A percentile compares a stretch with the other conserved stretches of the same genome.
phyloP scores from a whole-genome alignment of 1,140 invertebrate genomes.

The Lordiphosa clarofinis region DNA sequence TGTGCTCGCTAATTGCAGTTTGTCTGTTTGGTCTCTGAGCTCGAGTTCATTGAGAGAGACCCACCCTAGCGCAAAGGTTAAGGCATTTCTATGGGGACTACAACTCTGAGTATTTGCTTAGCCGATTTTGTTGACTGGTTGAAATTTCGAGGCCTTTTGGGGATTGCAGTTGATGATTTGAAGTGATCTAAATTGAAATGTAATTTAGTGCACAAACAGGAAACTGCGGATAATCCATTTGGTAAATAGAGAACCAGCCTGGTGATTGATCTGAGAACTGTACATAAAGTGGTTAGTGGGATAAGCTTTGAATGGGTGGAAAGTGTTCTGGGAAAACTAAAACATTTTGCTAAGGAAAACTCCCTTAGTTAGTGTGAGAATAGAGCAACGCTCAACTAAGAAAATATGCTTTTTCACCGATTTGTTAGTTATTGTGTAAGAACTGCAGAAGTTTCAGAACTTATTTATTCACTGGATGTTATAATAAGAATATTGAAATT shows the following conservation, averaged over 20 bases:
- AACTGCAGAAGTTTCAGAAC: no score
- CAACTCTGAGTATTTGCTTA: conserved; percentile 39
- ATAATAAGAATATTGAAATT: no score
- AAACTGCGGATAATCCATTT: conserved; percentile 25
- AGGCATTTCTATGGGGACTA: conserved; percentile 10
- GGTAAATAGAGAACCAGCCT: conserved; percentile 23
- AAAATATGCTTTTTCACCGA: no score
- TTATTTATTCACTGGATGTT: no score
- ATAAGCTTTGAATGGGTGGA: no score
- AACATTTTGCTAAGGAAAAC: no score
- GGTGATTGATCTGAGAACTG: neutral
- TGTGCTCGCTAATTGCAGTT: conserved; percentile 58
- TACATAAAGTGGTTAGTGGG: no score
- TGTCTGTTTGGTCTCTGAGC: conserved; percentile 27
- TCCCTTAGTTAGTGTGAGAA: no score
- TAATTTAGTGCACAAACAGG: conserved; percentile 25
- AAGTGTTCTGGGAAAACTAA: no score
- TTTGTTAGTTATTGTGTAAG: no score
- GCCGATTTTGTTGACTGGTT: conserved; percentile 41
- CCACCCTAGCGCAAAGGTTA: conserved; percentile 16
- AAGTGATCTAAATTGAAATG: conserved; percentile 48
- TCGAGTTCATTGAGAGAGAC: neutral
- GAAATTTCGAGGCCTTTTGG: conserved; percentile 26
- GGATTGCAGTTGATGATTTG: conserved; percentile 14
- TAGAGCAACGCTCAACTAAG: no score